Evolutionary conservation across 2,113 vertebrate species (phyloP).

Genomic region (Acinonyx jubatus): DNA sequence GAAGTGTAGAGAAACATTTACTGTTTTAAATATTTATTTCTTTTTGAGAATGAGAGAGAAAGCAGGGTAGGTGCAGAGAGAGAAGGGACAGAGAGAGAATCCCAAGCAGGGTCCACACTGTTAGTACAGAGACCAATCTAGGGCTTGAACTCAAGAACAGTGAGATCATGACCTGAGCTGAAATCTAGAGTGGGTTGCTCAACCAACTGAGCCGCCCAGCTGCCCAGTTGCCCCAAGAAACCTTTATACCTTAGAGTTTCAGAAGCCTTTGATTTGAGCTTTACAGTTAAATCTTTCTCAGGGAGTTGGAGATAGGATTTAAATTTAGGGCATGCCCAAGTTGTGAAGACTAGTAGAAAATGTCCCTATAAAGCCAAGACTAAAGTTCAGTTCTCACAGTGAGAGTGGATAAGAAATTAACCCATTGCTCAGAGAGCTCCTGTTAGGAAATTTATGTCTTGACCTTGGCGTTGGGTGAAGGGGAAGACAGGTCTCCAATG

Average conservation of each 20-base stretch:
- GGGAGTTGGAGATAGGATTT: not conserved
- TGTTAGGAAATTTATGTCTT: not conserved
- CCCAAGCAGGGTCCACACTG: too few relatives aligned
- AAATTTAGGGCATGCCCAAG: not conserved
- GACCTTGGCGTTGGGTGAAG: not conserved
- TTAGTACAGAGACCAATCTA: too few relatives aligned
- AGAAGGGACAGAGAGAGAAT: too few relatives aligned
- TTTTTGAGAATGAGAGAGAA: too few relatives aligned
- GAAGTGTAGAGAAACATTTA: not conserved
- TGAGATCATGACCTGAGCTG: too few relatives aligned
- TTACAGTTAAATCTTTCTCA: not conserved
- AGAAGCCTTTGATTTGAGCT: not conserved
- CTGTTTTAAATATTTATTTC: not conserved
- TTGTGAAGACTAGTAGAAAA: not conserved
- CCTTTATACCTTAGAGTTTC: not conserved
- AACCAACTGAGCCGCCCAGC: too few relatives aligned
- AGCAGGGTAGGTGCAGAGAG: too few relatives aligned
- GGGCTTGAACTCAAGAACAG: too few relatives aligned
- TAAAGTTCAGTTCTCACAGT: not conserved
- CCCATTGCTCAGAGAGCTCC: not conserved
- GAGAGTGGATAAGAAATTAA: not conserved
- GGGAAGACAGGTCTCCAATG: not conserved
- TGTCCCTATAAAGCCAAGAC: not conserved
- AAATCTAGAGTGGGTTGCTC: too few relatives aligned
- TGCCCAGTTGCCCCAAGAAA: too few relatives aligned